Evolutionary conservation across 1,140 invertebrate genomes (phyloP), one percentile per base, ranked within the genome.

Genomic region (Panagrolaimus sp.): DNA sequence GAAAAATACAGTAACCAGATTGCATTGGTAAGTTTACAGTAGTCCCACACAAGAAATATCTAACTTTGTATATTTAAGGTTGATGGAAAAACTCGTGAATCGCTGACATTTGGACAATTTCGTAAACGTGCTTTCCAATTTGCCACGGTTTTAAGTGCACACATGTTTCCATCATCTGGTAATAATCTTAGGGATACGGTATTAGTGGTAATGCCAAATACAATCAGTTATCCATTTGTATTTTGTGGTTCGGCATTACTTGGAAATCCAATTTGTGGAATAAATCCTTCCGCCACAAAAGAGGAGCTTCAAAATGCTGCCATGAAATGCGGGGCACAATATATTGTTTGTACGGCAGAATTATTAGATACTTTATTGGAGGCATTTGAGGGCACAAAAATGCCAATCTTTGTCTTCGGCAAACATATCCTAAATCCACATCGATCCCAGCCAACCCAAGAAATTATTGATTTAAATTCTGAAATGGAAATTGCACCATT

Each of bases 181-280:
- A 38, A 62, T 17, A 21, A 26, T 48, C 55, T 63, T 45, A 38
- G 64, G 28, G 15, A 38, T 73, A 7, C 24, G 38, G 15, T 73
- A 17, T 9, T 73, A 4, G 72, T 68, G 26, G 71, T 75, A 21
- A 63, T 68, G 44, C 55, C 62, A 7, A 69, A 69, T 45, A 17
- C 10, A 14, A 73, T 76, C 47, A 21, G 75, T 47, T 79, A 79
- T 52, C 77, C 77, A 9, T 26, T 77, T 8, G 46, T 77, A 12
- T 78, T 78, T 62, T 63, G 77, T 47, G 75, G 71, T 52, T 43
- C 52, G 2, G 75, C 77, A 3, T 45, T 79, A 12, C n/a, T 78
- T 14, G 77, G 77, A 15, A 67, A 67, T 43, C 44, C 75, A 1
- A 24, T 73, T 12, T 74, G 74, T 7, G 77, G 77, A 17, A 66